Percentiles rank a stretch among this genome's conserved stretches.
These are phyloP conservation scores for Sprattus sprattus DNA, from an alignment of 2,113 vertebrate species.

Conservation along the genomic window DNA sequence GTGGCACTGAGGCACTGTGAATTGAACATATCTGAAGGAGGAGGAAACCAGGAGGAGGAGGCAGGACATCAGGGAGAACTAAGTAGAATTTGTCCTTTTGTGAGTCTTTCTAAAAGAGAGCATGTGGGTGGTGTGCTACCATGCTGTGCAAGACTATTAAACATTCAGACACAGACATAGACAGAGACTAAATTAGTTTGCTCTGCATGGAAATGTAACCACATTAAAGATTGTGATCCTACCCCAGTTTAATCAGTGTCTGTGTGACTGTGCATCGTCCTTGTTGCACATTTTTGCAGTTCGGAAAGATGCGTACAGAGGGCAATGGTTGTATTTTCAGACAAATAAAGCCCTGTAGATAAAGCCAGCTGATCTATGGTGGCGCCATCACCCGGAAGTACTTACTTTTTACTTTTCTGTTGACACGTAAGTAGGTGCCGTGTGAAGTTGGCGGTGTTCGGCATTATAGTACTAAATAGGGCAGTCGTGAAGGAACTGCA, in stretches of 20 bases:
- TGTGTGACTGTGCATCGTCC: too few species aligned
- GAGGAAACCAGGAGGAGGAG: too few species aligned
- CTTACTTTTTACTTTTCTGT: constrained; percentile 35
- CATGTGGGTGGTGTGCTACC: too few species aligned
- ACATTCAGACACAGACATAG: too few species aligned
- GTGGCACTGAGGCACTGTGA: not conserved
- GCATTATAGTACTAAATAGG: constrained; percentile 24
- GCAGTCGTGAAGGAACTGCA: constrained; percentile 46
- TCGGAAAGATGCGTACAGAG: constrained; percentile 27
- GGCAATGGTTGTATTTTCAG: constrained; percentile 16
- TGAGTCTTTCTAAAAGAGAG: too few species aligned
- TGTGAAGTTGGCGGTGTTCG: constrained; percentile 50
- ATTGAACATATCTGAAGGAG: not conserved
- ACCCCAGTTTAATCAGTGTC: not conserved
- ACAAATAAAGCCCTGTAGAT: not conserved
- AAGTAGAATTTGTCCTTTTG: too few species aligned
- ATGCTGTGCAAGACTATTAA: too few species aligned
- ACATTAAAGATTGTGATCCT: not conserved
- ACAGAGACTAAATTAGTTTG: too few species aligned
- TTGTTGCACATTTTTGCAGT: not conserved
- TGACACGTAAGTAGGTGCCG: constrained; percentile 72
- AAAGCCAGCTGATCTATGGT: not conserved
- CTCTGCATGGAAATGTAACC: too few species aligned
- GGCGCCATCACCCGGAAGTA: constrained; percentile 56
- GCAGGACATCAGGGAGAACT: too few species aligned